Conservation (phyloP, 2,888 invertebrate genomes). For the Terebella lapidaria region DNA sequence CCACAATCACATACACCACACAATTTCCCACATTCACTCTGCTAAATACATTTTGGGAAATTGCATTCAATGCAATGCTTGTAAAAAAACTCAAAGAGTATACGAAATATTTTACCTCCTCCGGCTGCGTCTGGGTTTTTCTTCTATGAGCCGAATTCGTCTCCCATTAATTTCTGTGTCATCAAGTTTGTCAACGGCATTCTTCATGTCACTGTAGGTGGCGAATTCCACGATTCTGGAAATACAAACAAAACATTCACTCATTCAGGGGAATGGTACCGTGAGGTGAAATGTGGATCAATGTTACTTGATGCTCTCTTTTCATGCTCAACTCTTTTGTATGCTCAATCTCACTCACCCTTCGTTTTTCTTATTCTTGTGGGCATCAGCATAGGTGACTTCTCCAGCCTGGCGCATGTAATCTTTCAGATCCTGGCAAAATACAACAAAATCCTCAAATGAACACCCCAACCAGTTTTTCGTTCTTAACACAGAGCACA, state of each 20-base stretch:
- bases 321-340: too few species aligned
- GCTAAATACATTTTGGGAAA: not conserved
- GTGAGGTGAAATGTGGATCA: too few species aligned
- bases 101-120: constrained; percentile 1
- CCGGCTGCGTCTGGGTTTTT: constrained; percentile 59
- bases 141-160: constrained; percentile 84
- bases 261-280: too few species aligned
- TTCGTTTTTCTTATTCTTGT: constrained; percentile 83
- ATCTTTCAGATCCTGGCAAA: constrained; percentile 94
- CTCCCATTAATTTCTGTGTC: constrained; percentile 95
- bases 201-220: constrained; percentile 89
- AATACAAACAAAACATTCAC: not conserved
- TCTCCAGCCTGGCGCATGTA: constrained; percentile 99
- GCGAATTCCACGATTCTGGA: constrained; percentile 94
- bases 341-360: too few species aligned
- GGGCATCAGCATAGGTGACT: constrained; percentile 97
- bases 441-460: too few species aligned
- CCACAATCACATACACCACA: not conserved
- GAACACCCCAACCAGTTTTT: too few species aligned
- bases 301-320: too few species aligned
- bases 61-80: not conserved
- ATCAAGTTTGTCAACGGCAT: constrained; percentile 92
- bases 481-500: too few species aligned
- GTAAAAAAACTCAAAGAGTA: too few species aligned
- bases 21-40: not conserved